Evolutionary conservation across 2,797 vertebrate species (phyloP).

Genomic region (Malurus splendens): DNA sequence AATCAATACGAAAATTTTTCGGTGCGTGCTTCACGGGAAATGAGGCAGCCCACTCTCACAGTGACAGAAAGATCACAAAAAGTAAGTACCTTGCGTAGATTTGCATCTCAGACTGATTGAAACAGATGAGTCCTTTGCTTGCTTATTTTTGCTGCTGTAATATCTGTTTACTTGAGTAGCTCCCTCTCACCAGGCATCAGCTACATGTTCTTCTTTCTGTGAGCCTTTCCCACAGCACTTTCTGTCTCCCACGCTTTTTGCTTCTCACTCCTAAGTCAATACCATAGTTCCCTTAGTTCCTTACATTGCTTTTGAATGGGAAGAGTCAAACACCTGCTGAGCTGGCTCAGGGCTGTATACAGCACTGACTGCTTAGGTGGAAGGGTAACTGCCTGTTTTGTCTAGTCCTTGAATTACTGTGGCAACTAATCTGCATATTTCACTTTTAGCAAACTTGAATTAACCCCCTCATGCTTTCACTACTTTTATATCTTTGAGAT

Average conservation of each 20-base stretch:
- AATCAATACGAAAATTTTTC: not conserved
- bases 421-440: slow-evolving; percentile 5
- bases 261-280: not conserved
- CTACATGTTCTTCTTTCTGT: slow-evolving; percentile 1
- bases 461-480: not conserved
- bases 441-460: not conserved
- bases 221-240: slow-evolving; percentile 28
- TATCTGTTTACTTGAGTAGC: not conserved
- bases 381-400: not conserved
- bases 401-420: not conserved
- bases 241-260: slow-evolving; percentile 35
- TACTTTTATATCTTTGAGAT: not conserved
- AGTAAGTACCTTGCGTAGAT: not conserved
- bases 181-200: slow-evolving; percentile 12
- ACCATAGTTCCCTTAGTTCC: not conserved
- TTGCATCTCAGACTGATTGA: not conserved
- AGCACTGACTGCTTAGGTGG: not conserved
- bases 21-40: not conserved
- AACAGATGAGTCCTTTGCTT: not conserved
- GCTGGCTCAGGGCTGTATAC: not conserved
- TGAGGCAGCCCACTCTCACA: not conserved
- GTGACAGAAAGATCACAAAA: not conserved
- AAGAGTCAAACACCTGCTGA: slow-evolving; percentile 34
- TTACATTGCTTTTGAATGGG: not conserved
- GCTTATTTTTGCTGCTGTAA: slow-evolving; percentile 25